Evolutionary conservation across 2,888 invertebrate species (phyloP).

Genomic region (Nineta flava): DNA sequence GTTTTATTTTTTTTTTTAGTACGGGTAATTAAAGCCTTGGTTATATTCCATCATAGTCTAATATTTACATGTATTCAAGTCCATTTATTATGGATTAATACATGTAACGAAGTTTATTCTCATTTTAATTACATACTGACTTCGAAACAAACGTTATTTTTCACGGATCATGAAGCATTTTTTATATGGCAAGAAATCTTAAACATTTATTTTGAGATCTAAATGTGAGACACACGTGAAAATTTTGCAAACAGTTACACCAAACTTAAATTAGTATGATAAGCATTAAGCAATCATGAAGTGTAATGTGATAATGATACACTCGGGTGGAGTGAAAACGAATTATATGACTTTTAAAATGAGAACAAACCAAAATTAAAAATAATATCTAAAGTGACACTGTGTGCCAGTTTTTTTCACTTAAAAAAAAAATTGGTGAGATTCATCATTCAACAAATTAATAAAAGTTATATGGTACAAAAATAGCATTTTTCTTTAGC

Average conservation of each 20-base stretch:
- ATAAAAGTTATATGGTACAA: conserved; percentile 18
- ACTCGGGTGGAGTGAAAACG: neutral
- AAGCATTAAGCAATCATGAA: no score
- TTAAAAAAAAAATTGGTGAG: conserved; percentile 21
- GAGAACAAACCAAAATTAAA: neutral
- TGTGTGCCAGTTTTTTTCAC: neutral
- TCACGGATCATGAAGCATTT: no score
- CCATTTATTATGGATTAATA: neutral
- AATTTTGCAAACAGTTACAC: no score
- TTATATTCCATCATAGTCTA: conserved; percentile 13
- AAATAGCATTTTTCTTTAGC: conserved; percentile 22
- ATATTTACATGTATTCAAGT: neutral
- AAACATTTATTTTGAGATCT: neutral
- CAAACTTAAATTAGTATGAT: no score
- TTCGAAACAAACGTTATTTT: no score
- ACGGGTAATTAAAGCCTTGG: conserved; percentile 27
- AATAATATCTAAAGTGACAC: neutral
- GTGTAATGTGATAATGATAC: no score
- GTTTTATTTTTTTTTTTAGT: conserved; percentile 4
- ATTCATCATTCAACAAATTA: conserved; percentile 22
- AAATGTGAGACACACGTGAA: neutral
- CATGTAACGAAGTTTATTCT: no score
- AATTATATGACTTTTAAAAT: neutral
- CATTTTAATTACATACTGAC: no score
- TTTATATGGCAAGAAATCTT: neutral